phyloP scores from a whole-genome alignment of 2,888 invertebrate species.

The Schrankia costaestrigalis region DNA sequence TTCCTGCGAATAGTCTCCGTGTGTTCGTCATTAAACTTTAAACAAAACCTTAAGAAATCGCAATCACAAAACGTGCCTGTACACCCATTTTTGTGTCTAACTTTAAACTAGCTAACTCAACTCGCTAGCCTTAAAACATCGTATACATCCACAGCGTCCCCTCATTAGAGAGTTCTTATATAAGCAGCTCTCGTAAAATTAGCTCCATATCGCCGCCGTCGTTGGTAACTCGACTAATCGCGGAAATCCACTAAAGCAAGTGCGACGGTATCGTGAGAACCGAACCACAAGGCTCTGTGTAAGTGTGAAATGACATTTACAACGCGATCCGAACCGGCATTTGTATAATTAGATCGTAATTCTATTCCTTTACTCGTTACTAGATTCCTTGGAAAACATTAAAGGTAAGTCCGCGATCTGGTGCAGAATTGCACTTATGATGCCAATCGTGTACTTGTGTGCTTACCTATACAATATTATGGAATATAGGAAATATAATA shows the following conservation, averaged over 20 bases:
- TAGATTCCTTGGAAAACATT: constrained; percentile 42
- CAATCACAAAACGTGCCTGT: no score
- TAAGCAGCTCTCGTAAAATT: constrained; percentile 50
- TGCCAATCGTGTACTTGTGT: no score
- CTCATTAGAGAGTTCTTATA: constrained; percentile 51
- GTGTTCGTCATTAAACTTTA: no score
- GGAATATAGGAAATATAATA: no score
- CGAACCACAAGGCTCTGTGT: constrained; percentile 23
- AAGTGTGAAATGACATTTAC: constrained; percentile 67
- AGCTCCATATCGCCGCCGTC: constrained; percentile 39
- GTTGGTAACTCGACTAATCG: constrained; percentile 43
- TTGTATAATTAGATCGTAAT: constrained; percentile 70
- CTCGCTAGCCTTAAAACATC: no score
- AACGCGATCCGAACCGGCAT: constrained; percentile 48
- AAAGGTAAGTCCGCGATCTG: constrained; percentile 4
- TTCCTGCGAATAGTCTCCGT: no score
- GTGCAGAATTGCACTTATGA: no score
- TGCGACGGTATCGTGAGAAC: constrained; percentile 47
- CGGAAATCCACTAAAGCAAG: constrained; percentile 37
- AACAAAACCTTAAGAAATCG: no score
- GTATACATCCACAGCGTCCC: constrained; percentile 30
- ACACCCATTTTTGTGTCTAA: no score
- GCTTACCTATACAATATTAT: no score
- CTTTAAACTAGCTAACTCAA: no score
- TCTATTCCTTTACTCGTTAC: constrained; percentile 53